phyloP scores from a whole-genome alignment of 2,113 vertebrate genomes.

The Sarotherodon lohbergeri region DNA sequence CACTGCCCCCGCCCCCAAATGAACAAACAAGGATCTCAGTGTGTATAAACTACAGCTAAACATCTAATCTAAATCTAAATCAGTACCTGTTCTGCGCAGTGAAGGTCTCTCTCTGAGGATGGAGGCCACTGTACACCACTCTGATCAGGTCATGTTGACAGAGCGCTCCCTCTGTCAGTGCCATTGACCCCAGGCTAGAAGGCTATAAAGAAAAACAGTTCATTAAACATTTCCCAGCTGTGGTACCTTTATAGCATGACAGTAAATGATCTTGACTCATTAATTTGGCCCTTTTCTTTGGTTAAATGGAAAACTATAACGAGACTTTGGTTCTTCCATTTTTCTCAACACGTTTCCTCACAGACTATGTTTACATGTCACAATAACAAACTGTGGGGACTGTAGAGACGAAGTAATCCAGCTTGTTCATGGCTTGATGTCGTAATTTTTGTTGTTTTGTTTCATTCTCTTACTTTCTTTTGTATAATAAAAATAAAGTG shows the following conservation, averaged over 20 bases:
- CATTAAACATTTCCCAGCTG: not conserved
- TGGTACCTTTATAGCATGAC: not conserved
- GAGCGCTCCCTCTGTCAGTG: slow-evolving; percentile 92
- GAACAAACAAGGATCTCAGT: not conserved
- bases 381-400: not conserved
- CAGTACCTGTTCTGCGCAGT: slow-evolving; percentile 94
- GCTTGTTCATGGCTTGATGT: not conserved
- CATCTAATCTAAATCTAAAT: not conserved
- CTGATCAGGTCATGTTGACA: slow-evolving; percentile 94
- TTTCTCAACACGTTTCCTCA: too few relatives aligned
- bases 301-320: not conserved
- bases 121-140: slow-evolving; percentile 95
- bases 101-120: slow-evolving; percentile 97
- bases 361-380: not conserved
- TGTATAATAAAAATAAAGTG: not conserved
- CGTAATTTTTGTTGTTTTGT: not conserved
- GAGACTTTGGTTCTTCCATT: not conserved
- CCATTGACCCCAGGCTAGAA: slow-evolving; percentile 94
- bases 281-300: not conserved
- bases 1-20: too few relatives aligned
- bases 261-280: not conserved
- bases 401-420: not conserved
- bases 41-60: not conserved
- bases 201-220: slow-evolving; percentile 69
- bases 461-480: not conserved